A percentile compares a stretch with the other conserved stretches of the same genome.
These are phyloP conservation scores for Halichoeres trimaculatus DNA, from an alignment of 2,113 vertebrate genomes.

Conservation along the genomic window DNA sequence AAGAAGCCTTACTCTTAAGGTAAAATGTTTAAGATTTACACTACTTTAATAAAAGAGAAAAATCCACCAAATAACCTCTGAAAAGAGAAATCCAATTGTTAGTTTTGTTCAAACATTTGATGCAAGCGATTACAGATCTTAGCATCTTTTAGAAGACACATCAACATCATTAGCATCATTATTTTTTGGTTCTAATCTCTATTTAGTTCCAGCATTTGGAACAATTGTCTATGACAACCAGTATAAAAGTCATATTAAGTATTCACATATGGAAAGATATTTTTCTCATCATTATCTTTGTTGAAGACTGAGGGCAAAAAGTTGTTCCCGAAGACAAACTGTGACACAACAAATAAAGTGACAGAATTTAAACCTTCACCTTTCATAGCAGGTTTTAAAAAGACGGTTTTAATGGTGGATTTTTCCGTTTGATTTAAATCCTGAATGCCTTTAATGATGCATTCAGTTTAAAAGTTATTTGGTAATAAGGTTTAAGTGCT, in stretches of 20 bases:
- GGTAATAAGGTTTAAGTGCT: background rate
- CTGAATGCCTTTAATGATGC: slow-evolving; percentile 44
- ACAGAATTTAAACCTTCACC: background rate
- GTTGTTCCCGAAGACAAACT: background rate
- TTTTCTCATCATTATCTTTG: background rate
- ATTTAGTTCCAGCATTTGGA: too few species aligned
- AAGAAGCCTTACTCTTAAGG: slow-evolving; percentile 19
- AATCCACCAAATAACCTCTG: slow-evolving; percentile 26
- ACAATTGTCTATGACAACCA: too few species aligned
- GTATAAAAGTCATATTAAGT: too few species aligned
- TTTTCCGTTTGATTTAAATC: slow-evolving; percentile 24
- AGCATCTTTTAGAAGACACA: too few species aligned
- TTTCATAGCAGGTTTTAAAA: background rate
- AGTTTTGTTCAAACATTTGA: background rate
- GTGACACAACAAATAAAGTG: background rate
- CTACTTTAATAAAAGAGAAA: slow-evolving; percentile 7
- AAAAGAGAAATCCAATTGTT: background rate
- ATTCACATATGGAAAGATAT: too few species aligned
- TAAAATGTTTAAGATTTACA: background rate
- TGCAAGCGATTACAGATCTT: too few species aligned
- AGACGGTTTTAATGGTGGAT: slow-evolving; percentile 35
- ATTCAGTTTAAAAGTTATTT: background rate
- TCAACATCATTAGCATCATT: too few species aligned
- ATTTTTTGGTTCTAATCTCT: too few species aligned
- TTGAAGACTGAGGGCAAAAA: background rate